Evolutionary conservation across 2,888 invertebrate species (phyloP).

Genomic region (Apodemia duryi): DNA sequence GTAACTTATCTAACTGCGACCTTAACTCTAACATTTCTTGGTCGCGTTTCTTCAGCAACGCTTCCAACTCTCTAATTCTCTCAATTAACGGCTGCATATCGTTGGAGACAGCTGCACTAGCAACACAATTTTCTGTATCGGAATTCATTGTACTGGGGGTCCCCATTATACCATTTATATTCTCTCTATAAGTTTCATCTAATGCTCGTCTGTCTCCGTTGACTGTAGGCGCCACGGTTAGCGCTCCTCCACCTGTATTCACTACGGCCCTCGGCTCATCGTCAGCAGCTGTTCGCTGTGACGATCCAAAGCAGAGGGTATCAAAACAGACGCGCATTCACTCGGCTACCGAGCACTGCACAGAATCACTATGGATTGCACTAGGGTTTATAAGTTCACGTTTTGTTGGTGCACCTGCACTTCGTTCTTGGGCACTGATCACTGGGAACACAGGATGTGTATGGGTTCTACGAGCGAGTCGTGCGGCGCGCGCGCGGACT

Average conservation of each 20-base stretch:
- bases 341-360: constrained; percentile 79
- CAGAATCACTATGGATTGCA: constrained; percentile 66
- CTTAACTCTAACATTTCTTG: constrained; percentile 90
- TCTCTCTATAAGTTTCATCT: constrained; percentile 72
- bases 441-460: constrained; percentile 55
- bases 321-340: constrained; percentile 96
- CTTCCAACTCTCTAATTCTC: constrained; percentile 87
- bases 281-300: constrained; percentile 89
- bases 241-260: constrained; percentile 68
- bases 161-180: constrained; percentile 71
- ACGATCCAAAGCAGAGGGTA: constrained; percentile 93
- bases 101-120: constrained; percentile 62
- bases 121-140: constrained; percentile 80
- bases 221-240: constrained; percentile 74
- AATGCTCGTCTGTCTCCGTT: constrained; percentile 73
- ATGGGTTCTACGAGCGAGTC: constrained; percentile 51
- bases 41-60: constrained; percentile 84
- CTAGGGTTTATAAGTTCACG: constrained; percentile 44
- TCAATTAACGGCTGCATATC: constrained; percentile 81
- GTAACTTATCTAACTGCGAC: constrained; percentile 93
- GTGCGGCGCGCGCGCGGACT: constrained; percentile 71
- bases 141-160: constrained; percentile 80
- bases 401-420: constrained; percentile 38
- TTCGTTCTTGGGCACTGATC: constrained; percentile 42
- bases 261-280: constrained; percentile 82